These are phyloP conservation scores for Calephelis virginiensis DNA, from an alignment of 1,140 invertebrate genomes.

Conservation along the genomic window DNA sequence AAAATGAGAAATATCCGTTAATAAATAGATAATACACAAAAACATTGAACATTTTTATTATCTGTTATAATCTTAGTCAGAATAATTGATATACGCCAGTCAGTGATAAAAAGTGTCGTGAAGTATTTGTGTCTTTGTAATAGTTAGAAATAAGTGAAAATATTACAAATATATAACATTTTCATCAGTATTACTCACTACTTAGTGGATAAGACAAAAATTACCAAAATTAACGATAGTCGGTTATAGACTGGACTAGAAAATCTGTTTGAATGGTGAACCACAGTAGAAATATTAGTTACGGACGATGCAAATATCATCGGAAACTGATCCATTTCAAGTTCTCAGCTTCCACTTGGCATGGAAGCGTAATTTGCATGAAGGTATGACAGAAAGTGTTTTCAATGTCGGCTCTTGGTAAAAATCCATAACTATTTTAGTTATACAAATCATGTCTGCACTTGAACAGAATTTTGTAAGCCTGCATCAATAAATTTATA, in stretches of 20 bases:
- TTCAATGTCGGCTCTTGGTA: no score
- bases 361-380: not conserved
- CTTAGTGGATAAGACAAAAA: not conserved
- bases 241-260: not conserved
- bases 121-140: not conserved
- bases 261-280: not conserved
- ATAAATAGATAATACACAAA: not conserved
- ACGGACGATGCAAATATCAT: not conserved
- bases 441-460: no score
- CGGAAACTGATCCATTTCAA: slow-evolving; percentile 4
- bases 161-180: not conserved
- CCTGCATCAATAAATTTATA: no score
- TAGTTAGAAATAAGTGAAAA: not conserved
- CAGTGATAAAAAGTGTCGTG: slow-evolving; percentile 5
- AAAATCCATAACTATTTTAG: no score
- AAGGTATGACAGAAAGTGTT: not conserved
- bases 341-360: not conserved
- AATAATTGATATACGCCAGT: not conserved
- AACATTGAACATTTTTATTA: not conserved
- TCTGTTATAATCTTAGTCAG: not conserved
- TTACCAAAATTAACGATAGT: not conserved
- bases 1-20: not conserved
- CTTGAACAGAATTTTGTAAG: no score
- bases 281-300: not conserved
- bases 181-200: no score